Percentiles rank a stretch among this genome's conserved stretches.
These are phyloP conservation scores for Leucophora obtusa DNA, from an alignment of 2,888 invertebrate genomes.

Conservation along the genomic window DNA sequence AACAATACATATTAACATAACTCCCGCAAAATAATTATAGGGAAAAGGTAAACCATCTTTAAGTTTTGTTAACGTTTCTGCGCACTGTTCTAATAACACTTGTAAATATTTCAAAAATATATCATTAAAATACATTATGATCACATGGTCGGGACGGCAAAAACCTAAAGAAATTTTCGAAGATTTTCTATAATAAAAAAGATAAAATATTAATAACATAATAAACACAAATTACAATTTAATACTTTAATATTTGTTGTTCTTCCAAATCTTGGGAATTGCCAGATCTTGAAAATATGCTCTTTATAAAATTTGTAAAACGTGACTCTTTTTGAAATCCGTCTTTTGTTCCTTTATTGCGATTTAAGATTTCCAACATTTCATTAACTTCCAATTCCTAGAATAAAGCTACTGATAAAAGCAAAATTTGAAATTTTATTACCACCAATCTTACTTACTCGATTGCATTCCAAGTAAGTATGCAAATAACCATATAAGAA, in stretches of 20 bases:
- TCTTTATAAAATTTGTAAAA: conserved; percentile 54
- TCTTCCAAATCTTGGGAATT: conserved; percentile 26
- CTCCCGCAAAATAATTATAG: conserved; percentile 68
- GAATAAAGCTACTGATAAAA: conserved; percentile 10
- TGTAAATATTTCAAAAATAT: conserved; percentile 73
- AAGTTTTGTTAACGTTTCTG: conserved; percentile 63
- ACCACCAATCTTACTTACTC: conserved; percentile 65
- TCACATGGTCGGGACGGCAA: conserved; percentile 76
- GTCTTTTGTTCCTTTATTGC: conserved; percentile 15
- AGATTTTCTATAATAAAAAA: conserved; percentile 68
- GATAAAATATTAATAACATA: too few relatives aligned
- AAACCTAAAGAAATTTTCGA: conserved; percentile 68
- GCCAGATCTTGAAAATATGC: conserved; percentile 46
- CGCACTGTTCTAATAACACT: conserved; percentile 69
- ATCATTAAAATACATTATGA: conserved; percentile 73
- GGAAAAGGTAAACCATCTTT: conserved; percentile 71
- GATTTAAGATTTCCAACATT: conserved; percentile 69
- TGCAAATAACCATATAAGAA: conserved; percentile 71
- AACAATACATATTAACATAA: conserved; percentile 68
- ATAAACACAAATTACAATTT: conserved; percentile 61
- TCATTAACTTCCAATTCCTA: conserved; percentile 72
- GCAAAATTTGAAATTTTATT: conserved; percentile 3
- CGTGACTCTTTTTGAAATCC: conserved; percentile 23
- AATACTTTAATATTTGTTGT: conserved; percentile 64
- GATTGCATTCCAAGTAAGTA: conserved; percentile 75